phyloP scores from a whole-genome alignment of 1,140 invertebrate genomes.

The Drosophila rhopaloa region DNA sequence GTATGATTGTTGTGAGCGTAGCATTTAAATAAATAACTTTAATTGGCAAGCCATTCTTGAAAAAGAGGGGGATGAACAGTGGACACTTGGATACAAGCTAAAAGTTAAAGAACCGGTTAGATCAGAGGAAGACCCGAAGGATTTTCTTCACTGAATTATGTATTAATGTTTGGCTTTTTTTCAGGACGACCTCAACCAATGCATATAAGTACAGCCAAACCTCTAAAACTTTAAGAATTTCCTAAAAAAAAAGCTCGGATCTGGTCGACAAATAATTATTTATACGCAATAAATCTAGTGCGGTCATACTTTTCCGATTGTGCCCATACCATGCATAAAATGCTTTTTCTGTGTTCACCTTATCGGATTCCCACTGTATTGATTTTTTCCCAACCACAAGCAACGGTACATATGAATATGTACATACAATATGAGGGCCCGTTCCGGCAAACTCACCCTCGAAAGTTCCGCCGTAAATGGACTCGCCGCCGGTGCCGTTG shows the following conservation, averaged over 20 bases:
- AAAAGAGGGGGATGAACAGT: not conserved
- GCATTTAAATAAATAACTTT: not conserved
- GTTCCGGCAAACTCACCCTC: constrained; percentile 87
- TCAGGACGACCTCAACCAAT: too few relatives aligned
- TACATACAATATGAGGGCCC: not conserved
- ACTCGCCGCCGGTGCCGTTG: constrained; percentile 96
- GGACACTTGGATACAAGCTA: not conserved
- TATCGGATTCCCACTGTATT: constrained; percentile 31
- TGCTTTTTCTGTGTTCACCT: not conserved
- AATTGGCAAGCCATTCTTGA: not conserved
- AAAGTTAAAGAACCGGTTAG: too few relatives aligned
- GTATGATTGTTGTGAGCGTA: not conserved
- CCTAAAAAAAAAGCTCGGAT: too few relatives aligned
- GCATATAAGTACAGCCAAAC: too few relatives aligned
- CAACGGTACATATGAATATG: not conserved
- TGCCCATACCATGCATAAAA: too few relatives aligned
- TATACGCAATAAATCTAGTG: too few relatives aligned
- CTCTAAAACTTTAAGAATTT: too few relatives aligned
- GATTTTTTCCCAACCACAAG: constrained; percentile 38
- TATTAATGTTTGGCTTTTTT: too few relatives aligned
- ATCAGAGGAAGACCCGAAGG: too few relatives aligned
- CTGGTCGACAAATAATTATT: too few relatives aligned
- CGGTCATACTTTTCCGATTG: too few relatives aligned
- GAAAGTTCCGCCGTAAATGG: constrained; percentile 95
- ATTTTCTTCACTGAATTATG: too few relatives aligned